Evolutionary conservation across 2,888 invertebrate species (phyloP), one percentile per base, ranked within the genome.

Genomic region (Nephrocerus scutellatus): DNA sequence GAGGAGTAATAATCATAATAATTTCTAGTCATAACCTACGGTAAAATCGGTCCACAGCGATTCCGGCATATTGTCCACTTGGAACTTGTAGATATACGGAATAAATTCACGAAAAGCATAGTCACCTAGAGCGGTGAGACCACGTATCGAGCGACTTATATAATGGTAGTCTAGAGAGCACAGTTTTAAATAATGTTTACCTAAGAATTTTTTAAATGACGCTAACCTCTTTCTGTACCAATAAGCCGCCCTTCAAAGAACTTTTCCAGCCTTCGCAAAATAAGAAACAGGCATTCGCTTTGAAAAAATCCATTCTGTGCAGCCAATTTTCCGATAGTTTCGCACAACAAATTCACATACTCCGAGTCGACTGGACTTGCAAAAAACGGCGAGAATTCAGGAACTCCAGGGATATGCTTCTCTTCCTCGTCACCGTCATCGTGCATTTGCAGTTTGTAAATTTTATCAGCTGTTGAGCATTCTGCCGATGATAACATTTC

Each of bases 71-170:
- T 53, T 44, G 3, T 53, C 45, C 1, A 51, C 49, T 21, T 62
- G 55, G 8, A 68, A 46, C 41, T 63, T 59, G 38, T 63, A 57
- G 15, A 66, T 55, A 30, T 55, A 69, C 1, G 63, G 61, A 41
- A 64, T 62, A 31, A 69, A 58, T 44, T 69, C 67, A 0, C 69
- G 52, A 29, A 66, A 64, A 2, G 67, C 66, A 33, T 57, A 62
- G 40, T 68, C 68, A 0, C 69, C 68, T 12, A 69, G 20, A 3
- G 60, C 54, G 16, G 62, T 55, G 0, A 69, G 49, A 8, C 63
- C 66, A 1, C 62, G 54, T 6, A 63, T 41, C 4, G 59, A 55
- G 3, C 68, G 54, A 36, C 62, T 63, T 8, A 69, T 50, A 36
- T 61, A 65, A 36, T 58, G 57, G 26, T 55, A 67, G 46, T 68